phyloP scores from a whole-genome alignment of 2,113 vertebrate genomes.

The Andinoacara biseriatus region DNA sequence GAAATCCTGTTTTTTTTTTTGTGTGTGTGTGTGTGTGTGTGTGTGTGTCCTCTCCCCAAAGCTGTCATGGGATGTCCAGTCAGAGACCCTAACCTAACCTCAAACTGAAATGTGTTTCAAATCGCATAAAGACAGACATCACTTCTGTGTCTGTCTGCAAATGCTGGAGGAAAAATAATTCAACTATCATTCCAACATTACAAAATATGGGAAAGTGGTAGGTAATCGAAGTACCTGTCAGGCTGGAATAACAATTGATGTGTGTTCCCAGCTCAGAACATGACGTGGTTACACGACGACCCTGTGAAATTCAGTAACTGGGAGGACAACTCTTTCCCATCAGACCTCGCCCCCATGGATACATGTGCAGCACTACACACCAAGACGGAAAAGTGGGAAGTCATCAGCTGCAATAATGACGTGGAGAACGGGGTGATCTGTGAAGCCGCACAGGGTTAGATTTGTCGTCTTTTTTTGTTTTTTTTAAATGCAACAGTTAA shows the following conservation, averaged over 20 bases:
- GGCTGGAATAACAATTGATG: neutral
- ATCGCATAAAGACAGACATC: neutral
- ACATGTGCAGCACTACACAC: constrained; percentile 84
- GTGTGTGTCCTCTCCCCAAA: neutral
- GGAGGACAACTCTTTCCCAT: constrained; percentile 59
- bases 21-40: no score
- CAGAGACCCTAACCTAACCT: neutral
- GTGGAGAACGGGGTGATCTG: constrained; percentile 84
- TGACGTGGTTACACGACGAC: constrained; percentile 83
- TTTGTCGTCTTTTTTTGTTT: neutral
- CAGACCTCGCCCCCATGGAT: constrained; percentile 69
- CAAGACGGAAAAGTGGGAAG: constrained; percentile 84
- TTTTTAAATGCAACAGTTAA: neutral
- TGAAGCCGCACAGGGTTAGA: constrained; percentile 82
- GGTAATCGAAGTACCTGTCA: neutral
- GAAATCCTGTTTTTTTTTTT: constrained; percentile 34
- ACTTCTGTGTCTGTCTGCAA: neutral
- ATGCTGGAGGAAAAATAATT: neutral
- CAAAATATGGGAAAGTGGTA: neutral
- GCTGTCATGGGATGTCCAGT: neutral
- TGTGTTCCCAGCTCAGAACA: constrained; percentile 77
- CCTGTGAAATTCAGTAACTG: constrained; percentile 83
- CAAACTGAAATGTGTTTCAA: neutral
- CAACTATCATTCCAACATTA: neutral
- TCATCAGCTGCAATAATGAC: constrained; percentile 80